A percentile compares a stretch with the other conserved stretches of the same genome.
Conservation (phyloP, 2,888 invertebrate genomes). For the Apodemia mormo region DNA sequence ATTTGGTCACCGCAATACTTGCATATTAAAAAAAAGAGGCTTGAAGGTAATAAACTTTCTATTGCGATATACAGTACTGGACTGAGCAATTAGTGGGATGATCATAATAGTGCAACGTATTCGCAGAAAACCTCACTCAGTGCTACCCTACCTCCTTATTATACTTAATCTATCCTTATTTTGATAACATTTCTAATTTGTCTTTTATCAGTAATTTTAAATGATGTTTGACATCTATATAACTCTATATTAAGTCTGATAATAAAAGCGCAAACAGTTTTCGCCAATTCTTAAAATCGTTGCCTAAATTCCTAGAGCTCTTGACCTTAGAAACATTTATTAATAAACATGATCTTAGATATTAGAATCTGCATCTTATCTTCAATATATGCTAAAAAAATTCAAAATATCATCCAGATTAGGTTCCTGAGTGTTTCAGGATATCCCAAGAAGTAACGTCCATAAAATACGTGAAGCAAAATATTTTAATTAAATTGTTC, state of each 20-base stretch:
- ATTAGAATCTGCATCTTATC: neutral
- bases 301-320: constrained; percentile 2
- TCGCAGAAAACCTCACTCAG: neutral
- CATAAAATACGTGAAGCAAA: neutral
- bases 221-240: constrained; percentile 17
- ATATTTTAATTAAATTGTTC: too few relatives aligned
- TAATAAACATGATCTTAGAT: neutral
- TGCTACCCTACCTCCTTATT: constrained; percentile 5
- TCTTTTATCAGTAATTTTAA: constrained; percentile 12
- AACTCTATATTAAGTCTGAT: constrained; percentile 12
- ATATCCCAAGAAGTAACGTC: neutral
- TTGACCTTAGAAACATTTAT: neutral
- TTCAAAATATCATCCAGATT: too few relatives aligned
- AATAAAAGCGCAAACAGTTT: constrained; percentile 14
- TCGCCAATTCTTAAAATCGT: constrained; percentile 1
- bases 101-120: constrained; percentile 2
- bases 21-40: constrained; percentile 6
- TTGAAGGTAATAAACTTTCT: constrained; percentile 4
- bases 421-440: neutral
- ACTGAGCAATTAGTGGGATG: constrained; percentile 15
- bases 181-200: constrained; percentile 13
- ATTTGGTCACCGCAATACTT: constrained; percentile 65
- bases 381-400: neutral
- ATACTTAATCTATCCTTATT: constrained; percentile 14
- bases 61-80: constrained; percentile 17